A percentile compares a stretch with the other conserved stretches of the same genome.
These are phyloP conservation scores for Sinelater perroti DNA, from an alignment of 2,888 invertebrate species.

Conservation along the genomic window DNA sequence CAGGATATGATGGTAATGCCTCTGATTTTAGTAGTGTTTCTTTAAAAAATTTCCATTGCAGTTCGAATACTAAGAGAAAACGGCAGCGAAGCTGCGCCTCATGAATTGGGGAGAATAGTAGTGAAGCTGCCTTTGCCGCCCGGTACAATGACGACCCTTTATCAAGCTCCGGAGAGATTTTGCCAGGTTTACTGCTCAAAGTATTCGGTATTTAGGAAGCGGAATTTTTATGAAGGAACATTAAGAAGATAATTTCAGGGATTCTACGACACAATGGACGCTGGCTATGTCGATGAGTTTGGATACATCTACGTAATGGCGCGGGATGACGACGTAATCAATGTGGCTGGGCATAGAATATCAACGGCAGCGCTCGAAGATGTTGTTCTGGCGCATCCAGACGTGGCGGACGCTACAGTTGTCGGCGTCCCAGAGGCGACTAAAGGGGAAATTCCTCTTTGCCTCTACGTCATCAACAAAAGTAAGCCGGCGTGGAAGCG, in stretches of 20 bases:
- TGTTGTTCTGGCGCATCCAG: slow-evolving; percentile 85
- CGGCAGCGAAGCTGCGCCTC: slow-evolving; percentile 71
- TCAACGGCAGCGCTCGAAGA: slow-evolving; percentile 92
- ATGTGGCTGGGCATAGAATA: slow-evolving; percentile 92
- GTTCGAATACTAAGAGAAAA: slow-evolving; percentile 74
- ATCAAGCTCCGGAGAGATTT: slow-evolving; percentile 81
- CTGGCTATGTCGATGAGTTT: slow-evolving; percentile 83
- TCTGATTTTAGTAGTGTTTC: background rate
- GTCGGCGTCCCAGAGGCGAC: slow-evolving; percentile 89
- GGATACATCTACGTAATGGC: slow-evolving; percentile 91
- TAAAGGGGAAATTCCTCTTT: slow-evolving; percentile 91
- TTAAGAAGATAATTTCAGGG: slow-evolving; percentile 65
- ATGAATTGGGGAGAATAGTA: slow-evolving; percentile 85
- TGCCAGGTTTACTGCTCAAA: slow-evolving; percentile 82
- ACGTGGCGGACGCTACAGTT: slow-evolving; percentile 87
- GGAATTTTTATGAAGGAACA: background rate
- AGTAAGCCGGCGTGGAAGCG: slow-evolving; percentile 60
- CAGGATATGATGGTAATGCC: slow-evolving; percentile 82
- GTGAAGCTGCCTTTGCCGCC: slow-evolving; percentile 89
- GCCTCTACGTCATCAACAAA: slow-evolving; percentile 81
- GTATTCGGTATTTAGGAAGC: slow-evolving; percentile 71
- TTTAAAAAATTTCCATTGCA: slow-evolving; percentile 50
- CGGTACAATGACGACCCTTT: slow-evolving; percentile 85
- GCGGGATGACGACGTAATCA: slow-evolving; percentile 93
- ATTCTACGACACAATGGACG: slow-evolving; percentile 95